Conservation (phyloP, 2,888 invertebrate species). For the Antheraea assamensis region DNA sequence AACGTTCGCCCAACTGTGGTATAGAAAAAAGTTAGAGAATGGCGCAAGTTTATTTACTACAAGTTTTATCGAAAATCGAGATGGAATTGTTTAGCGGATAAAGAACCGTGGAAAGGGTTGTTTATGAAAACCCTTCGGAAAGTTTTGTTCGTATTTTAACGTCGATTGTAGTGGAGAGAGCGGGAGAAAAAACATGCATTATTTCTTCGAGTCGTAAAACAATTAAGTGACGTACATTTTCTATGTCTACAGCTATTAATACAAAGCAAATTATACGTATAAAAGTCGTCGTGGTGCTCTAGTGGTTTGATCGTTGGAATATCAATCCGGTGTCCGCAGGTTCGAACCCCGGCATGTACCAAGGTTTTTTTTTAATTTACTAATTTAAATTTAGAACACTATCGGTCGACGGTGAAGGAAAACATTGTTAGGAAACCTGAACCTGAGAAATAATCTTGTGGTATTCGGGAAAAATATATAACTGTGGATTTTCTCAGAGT, state of each 20-base stretch:
- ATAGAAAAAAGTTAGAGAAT: background rate
- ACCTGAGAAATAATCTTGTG: too few relatives aligned
- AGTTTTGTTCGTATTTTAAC: constrained; percentile 14
- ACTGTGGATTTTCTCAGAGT: too few relatives aligned
- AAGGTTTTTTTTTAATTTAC: too few relatives aligned
- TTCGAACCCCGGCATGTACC: too few relatives aligned
- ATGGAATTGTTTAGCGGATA: background rate
- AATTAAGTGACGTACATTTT: background rate
- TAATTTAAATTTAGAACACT: too few relatives aligned
- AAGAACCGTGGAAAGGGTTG: constrained; percentile 18
- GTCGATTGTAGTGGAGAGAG: background rate
- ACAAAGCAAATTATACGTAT: background rate
- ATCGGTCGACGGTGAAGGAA: too few relatives aligned
- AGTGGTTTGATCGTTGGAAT: too few relatives aligned
- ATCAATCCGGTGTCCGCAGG: too few relatives aligned
- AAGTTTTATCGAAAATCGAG: background rate
- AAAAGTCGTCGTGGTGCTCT: too few relatives aligned
- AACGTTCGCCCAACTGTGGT: too few relatives aligned
- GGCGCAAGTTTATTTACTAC: background rate
- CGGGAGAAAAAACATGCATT: background rate
- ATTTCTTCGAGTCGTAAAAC: background rate
- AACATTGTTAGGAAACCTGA: too few relatives aligned
- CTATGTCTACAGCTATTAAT: background rate
- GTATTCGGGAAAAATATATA: too few relatives aligned
- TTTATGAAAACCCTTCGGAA: constrained; percentile 18